phyloP scores from a whole-genome alignment of 2,113 vertebrate species.

The Tyto alba region DNA sequence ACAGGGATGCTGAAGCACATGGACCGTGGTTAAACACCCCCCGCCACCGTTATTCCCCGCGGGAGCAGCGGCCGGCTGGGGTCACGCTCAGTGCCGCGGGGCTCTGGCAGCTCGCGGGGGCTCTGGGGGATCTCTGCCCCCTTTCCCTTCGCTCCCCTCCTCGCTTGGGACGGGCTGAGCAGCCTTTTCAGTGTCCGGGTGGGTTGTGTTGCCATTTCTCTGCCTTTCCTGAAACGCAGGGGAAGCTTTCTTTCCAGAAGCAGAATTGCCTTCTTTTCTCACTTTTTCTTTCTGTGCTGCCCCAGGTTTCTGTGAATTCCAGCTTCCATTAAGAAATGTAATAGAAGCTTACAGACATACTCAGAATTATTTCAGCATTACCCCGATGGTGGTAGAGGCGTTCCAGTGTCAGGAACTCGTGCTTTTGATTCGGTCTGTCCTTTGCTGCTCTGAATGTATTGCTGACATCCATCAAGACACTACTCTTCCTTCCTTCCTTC shows the following conservation, averaged over 20 bases:
- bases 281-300: background rate
- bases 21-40: background rate
- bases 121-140: background rate
- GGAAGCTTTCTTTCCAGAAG: no score
- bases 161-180: accelerated
- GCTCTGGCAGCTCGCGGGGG: background rate
- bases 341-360: no score
- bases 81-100: accelerated
- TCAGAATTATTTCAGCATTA: background rate
- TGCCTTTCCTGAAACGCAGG: background rate
- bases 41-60: no score
- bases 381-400: background rate
- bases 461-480: background rate
- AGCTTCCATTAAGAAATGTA: background rate
- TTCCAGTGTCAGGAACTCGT: background rate
- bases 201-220: background rate
- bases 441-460: background rate
- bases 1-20: no score
- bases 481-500: no score
- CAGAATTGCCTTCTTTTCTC: background rate
- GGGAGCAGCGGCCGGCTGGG: no score
- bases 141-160: background rate
- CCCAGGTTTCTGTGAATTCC: background rate
- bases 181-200: no score
- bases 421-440: background rate